phyloP scores from a whole-genome alignment of 2,797 vertebrate genomes.

The Allobates femoralis region DNA sequence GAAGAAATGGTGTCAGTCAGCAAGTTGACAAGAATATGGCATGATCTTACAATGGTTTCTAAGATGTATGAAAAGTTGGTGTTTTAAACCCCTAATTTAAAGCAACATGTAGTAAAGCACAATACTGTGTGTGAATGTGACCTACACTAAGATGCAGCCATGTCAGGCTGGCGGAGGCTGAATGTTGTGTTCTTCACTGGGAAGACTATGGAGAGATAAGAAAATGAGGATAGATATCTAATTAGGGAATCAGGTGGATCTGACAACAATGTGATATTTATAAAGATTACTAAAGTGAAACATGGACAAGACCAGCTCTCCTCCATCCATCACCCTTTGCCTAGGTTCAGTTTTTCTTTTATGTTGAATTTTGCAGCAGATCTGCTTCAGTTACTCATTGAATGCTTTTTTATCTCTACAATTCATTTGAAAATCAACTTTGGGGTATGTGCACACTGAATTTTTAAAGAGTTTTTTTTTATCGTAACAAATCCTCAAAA shows the following conservation, averaged over 20 bases:
- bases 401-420: no score
- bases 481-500: no score
- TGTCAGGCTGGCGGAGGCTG: background rate
- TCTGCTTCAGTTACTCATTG: no score
- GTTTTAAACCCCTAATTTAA: background rate
- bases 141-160: background rate
- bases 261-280: background rate
- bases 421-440: no score
- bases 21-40: background rate
- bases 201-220: background rate
- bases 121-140: background rate
- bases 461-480: no score
- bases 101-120: background rate
- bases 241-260: background rate
- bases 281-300: background rate
- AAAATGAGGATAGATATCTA: no score
- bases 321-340: background rate
- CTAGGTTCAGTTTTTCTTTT: no score
- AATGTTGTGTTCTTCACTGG: background rate
- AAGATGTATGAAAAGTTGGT: background rate
- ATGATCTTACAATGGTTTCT: background rate
- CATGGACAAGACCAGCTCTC: background rate
- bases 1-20: slow-evolving; percentile 26
- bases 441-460: no score
- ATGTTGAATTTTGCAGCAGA: no score